A percentile compares a stretch with the other conserved stretches of the same genome.
phyloP scores from a whole-genome alignment of 2,888 invertebrate species.

The Ectropis crepuscularia region DNA sequence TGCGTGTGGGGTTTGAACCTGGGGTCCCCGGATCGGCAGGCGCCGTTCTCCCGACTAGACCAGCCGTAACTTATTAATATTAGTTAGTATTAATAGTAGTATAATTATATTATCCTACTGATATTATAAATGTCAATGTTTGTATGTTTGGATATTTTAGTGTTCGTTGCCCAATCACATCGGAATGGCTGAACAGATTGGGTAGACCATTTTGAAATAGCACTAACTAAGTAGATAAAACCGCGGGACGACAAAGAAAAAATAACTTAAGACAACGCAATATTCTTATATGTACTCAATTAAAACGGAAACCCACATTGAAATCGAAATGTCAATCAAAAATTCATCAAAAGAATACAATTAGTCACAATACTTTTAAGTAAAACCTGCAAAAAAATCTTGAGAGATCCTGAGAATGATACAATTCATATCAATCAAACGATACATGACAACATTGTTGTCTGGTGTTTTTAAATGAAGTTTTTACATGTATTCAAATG shows the following conservation, averaged over 20 bases:
- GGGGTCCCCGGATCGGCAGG: no score
- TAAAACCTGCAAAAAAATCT: conserved; percentile 38
- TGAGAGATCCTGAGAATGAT: conserved; percentile 48
- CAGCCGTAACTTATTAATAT: no score
- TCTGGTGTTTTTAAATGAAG: conserved; percentile 57
- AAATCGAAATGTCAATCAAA: conserved; percentile 33
- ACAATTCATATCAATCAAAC: conserved; percentile 71
- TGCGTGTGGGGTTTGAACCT: no score
- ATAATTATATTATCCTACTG: no score
- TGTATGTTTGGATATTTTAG: no score
- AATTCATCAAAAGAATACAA: conserved; percentile 40
- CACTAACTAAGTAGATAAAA: no score
- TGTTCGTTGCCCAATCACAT: not conserved
- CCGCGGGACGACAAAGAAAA: not conserved
- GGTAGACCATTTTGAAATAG: no score
- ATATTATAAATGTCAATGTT: no score
- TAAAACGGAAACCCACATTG: conserved; percentile 30
- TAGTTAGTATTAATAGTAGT: no score
- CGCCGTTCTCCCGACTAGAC: no score
- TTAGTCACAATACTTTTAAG: conserved; percentile 46
- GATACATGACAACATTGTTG: conserved; percentile 75
- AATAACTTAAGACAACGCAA: conserved; percentile 1
- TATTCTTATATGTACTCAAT: conserved; percentile 7
- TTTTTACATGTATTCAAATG: conserved; percentile 36
- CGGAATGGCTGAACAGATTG: not conserved